phyloP scores from a whole-genome alignment of 2,113 vertebrate genomes.

The Potamarius usumacintae region DNA sequence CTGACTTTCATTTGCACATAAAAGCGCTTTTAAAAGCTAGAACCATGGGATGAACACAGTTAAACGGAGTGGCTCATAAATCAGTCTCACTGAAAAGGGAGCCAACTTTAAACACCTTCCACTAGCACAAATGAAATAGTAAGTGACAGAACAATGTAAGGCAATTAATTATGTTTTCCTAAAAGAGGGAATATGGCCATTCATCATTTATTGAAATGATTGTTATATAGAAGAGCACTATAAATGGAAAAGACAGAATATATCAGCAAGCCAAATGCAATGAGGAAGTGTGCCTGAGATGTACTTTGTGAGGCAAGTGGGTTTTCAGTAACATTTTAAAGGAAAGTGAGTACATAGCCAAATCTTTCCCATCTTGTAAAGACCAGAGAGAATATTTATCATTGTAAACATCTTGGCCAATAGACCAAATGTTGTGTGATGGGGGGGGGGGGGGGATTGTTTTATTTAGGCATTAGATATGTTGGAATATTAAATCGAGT shows the following conservation, averaged over 20 bases:
- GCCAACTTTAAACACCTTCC: conserved; percentile 54
- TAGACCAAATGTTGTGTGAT: background rate
- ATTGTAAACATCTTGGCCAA: background rate
- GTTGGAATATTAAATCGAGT: background rate
- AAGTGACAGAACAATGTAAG: conserved; percentile 68
- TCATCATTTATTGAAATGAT: conserved; percentile 57
- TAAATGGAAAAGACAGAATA: conserved; percentile 7
- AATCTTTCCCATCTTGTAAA: background rate
- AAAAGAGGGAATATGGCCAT: conserved; percentile 51
- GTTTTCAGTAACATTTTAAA: background rate
- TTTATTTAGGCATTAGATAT: background rate
- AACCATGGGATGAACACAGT: conserved; percentile 51
- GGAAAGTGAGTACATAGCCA: background rate
- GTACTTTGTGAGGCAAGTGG: background rate
- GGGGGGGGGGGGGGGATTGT: too few relatives aligned
- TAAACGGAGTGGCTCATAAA: conserved; percentile 64
- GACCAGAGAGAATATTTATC: background rate
- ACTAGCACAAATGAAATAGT: conserved; percentile 56
- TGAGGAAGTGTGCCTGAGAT: background rate
- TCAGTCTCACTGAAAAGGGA: conserved; percentile 60
- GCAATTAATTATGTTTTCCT: conserved; percentile 66
- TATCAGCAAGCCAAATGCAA: conserved; percentile 18
- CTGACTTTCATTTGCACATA: conserved; percentile 54
- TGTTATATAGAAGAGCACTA: conserved; percentile 9
- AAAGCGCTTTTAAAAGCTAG: conserved; percentile 52